Conservation (phyloP, 2,888 invertebrate species). For the Fragum sueziense region DNA sequence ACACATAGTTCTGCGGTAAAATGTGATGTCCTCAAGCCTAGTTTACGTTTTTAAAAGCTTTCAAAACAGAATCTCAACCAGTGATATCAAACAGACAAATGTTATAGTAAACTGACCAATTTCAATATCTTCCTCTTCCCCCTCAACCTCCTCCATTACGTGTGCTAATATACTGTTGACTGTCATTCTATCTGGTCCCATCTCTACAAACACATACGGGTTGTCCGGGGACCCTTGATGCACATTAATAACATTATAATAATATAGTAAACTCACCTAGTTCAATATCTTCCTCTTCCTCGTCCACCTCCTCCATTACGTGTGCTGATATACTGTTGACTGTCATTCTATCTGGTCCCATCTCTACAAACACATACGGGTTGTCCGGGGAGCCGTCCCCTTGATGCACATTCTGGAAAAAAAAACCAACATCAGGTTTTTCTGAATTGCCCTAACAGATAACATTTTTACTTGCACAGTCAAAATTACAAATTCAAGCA, state of each 20-base stretch:
- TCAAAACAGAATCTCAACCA: too few species aligned
- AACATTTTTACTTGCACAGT: too few species aligned
- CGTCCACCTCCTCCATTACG: slow-evolving; percentile 68
- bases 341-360: slow-evolving; percentile 83
- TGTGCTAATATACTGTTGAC: slow-evolving; percentile 83
- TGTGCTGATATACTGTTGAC: slow-evolving; percentile 83
- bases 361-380: slow-evolving; percentile 85
- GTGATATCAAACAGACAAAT: too few species aligned
- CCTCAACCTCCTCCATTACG: slow-evolving; percentile 69
- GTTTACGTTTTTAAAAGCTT: too few species aligned
- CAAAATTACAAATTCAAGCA: too few species aligned
- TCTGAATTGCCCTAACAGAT: too few species aligned
- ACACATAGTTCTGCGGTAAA: too few species aligned
- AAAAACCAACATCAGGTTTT: too few species aligned
- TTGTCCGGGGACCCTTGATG: slow-evolving; percentile 58
- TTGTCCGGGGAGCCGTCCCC: slow-evolving; percentile 59
- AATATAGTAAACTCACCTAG: background rate
- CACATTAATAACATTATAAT: too few species aligned
- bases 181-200: slow-evolving; percentile 83
- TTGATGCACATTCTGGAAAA: slow-evolving; percentile 30
- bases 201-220: slow-evolving; percentile 85
- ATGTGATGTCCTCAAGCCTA: too few species aligned
- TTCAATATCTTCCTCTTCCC: slow-evolving; percentile 7
- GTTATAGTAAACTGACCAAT: background rate
- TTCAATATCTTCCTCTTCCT: slow-evolving; percentile 8